Evolutionary conservation across 2,888 invertebrate genomes (phyloP), one percentile per base, ranked within the genome.

Genomic region (Polydrusus tereticollis): DNA sequence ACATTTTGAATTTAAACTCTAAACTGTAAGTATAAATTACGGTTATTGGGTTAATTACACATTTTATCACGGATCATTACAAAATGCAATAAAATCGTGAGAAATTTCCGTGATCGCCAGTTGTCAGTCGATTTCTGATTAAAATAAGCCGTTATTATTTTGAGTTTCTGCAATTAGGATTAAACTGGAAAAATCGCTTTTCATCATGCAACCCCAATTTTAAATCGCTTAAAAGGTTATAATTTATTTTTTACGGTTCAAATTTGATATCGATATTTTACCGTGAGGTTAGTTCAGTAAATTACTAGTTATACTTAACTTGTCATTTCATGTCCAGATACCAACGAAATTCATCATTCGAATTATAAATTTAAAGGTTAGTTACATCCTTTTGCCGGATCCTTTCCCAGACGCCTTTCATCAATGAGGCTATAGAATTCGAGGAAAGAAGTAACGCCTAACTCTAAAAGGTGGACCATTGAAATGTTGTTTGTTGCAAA

Each of bases 131-230:
- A 63, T 63, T 47, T 36, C 20, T 20, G 36, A 63, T 63, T 29
- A 63, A 63, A 63, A 63, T 63, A 50, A 63, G 63, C 63, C 10
- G 47, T 63, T 63, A 63, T 63, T 63, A 47, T 47, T 43, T 63
- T 47, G 29, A 36, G 50, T 36, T 26, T 50, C 26, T 47, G 62
- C 29, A 63, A 63, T 63, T 63, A 47, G 47, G 20, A 29, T 29
- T 18, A 47, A 47, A 29, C 29, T 12, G 62, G 62, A 63, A 63
- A 63, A 63, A 63, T 63, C 47, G 50, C 36, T 20, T 38, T 38
- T 7, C 58, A 38, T 12, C 58, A 58, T 23, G 58, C 58, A 63
- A 50, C 20, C 4, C 14, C 16, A 41, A 60, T 60, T 60, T 60
- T 23, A 60, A 60, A 41, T 43, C 43, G 4, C 3, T 45, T 45